Percentiles rank a stretch among this genome's conserved stretches.
phyloP scores from a whole-genome alignment of 2,113 vertebrate species.

The Paramisgurnus dabryanus region DNA sequence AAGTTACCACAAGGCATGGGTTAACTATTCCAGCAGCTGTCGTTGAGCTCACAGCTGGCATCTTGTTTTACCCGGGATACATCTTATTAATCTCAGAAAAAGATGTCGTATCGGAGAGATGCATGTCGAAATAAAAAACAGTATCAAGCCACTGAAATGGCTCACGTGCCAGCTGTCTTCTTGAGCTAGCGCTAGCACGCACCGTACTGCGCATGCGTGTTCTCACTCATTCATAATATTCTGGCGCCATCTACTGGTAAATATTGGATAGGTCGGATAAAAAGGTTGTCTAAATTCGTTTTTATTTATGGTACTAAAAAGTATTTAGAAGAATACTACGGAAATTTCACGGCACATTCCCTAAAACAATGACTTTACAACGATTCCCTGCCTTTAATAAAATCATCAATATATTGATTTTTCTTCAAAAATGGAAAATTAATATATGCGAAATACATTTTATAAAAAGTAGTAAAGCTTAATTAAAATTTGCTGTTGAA shows the following conservation, averaged over 20 bases:
- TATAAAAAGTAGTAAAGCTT: too few species aligned
- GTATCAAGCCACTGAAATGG: background rate
- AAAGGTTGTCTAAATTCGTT: too few species aligned
- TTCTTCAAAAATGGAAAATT: too few species aligned
- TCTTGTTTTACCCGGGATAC: constrained; percentile 1
- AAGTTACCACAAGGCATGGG: background rate
- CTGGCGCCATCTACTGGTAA: background rate
- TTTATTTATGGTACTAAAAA: too few species aligned
- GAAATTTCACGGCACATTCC: too few species aligned
- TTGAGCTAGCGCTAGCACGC: background rate
- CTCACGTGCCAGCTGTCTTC: constrained; percentile 8
- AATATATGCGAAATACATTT: too few species aligned
- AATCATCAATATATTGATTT: too few species aligned
- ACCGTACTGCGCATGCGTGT: constrained; percentile 11
- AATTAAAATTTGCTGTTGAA: too few species aligned
- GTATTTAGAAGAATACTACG: too few species aligned
- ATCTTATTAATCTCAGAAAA: background rate
- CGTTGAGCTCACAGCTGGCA: background rate
- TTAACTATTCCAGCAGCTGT: background rate
- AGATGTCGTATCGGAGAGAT: background rate
- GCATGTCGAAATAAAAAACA: background rate
- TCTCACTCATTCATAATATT: background rate
- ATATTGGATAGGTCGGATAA: background rate
- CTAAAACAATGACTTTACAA: too few species aligned
- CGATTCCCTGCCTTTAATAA: too few species aligned